These are phyloP conservation scores for Augochlora pura DNA, from an alignment of 1,140 invertebrate genomes.

Conservation along the genomic window DNA sequence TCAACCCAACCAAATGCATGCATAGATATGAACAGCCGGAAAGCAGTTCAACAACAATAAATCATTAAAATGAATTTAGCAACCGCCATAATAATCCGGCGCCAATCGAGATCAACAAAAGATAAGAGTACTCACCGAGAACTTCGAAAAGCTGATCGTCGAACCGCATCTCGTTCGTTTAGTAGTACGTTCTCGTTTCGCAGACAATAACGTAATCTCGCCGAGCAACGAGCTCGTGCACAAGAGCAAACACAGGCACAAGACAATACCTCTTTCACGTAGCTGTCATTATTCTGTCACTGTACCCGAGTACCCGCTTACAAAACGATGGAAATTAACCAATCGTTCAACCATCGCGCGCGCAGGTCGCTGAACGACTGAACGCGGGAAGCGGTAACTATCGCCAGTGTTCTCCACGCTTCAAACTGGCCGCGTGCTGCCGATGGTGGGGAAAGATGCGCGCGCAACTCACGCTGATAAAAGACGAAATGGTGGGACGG, in stretches of 20 bases:
- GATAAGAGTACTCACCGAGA: conserved; percentile 53
- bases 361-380: conserved; percentile 31
- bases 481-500: too few relatives aligned
- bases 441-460: neutral
- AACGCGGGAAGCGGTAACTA: neutral
- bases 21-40: too few relatives aligned
- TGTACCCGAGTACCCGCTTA: neutral
- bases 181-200: neutral
- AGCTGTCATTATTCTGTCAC: conserved; percentile 33
- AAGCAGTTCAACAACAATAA: too few relatives aligned
- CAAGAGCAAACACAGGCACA: neutral
- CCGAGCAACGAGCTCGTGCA: neutral
- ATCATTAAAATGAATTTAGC: too few relatives aligned
- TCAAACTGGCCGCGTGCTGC: neutral
- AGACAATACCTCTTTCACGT: conserved; percentile 26
- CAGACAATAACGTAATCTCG: neutral
- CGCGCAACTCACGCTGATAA: neutral
- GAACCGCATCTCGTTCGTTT: conserved; percentile 53
- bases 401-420: neutral
- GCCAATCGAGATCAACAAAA: too few relatives aligned
- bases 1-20: too few relatives aligned
- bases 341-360: conserved; percentile 18
- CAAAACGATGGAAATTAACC: neutral
- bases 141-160: conserved; percentile 65
- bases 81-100: too few relatives aligned